Base-by-base conservation (phyloP, 1,140 invertebrate genomes). In the Penaeus vannamei region DNA sequence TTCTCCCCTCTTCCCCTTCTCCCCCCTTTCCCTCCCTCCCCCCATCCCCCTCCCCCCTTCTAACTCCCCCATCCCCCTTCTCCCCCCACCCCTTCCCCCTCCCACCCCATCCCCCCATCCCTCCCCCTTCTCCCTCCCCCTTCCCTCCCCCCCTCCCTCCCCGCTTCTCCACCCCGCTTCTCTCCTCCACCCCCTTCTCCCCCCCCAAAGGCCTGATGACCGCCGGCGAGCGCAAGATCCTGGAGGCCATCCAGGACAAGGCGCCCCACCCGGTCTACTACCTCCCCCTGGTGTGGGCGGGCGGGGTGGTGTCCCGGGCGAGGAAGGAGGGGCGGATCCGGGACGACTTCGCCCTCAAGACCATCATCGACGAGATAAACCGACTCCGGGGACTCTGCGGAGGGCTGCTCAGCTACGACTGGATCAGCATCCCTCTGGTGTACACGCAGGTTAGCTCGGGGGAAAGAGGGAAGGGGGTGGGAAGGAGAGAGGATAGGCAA, bases 201-300 rank as follows among this genome's bases (percentile, higher is more conserved):
- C 46, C 46, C 46, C 10, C 66, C 85, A 19, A 87, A 95, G 95
- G 98, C 91, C 93, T 99, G 22, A 93, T 99, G 23, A 94, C 96
- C 19, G 95, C 96, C 66, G 98, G 98, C 91, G 98, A 99, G 92
- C 95, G 96, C 83, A 93, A 93, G 23, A 97, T 98, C 87, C 95
- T 98, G 76, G 94, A 96, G 32, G 95, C 96, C 89, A 93, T 98
- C 90, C 96, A 97, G 92, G 93, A 94, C 2, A 98, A 98, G 92
- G 96, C 97, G 0, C 95, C 96, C 81, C 96, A 97, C 90, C 96
- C 96, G 29, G 98, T 98, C 92, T 97, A 98, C 93, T 99, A 97
- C 97, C 95, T 99, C 92, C 98, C 98, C 42, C 96, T 95, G 22
- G 94, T 95, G 72, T 95, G 95, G 95, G 94, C 94, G n/a, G 94